Conservation (phyloP, 2,113 vertebrate genomes). For the Centropristis striata region DNA sequence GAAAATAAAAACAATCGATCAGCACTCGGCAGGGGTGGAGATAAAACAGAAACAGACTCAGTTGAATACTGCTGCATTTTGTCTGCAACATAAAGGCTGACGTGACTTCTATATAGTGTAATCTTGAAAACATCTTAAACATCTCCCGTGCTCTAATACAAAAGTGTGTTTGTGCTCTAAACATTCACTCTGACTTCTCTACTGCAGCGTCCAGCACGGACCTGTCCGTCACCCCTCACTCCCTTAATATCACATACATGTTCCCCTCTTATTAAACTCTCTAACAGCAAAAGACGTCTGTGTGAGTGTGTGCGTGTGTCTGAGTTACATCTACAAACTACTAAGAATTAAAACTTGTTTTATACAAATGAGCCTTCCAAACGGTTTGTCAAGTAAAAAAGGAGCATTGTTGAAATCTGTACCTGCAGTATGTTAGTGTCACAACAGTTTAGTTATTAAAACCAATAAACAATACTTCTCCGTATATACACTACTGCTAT, state of each 20-base stretch:
- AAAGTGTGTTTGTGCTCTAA: constrained; percentile 16
- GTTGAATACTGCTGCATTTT: not conserved
- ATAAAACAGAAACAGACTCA: constrained; percentile 7
- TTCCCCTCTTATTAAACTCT: constrained; percentile 42
- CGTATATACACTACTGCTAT: not conserved
- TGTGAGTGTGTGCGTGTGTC: constrained; percentile 10
- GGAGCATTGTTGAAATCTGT: not conserved
- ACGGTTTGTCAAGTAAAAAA: constrained; percentile 7
- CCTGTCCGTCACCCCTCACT: constrained; percentile 37
- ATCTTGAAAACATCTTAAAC: constrained; percentile 27
- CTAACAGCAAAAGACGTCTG: not conserved
- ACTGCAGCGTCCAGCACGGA: constrained; percentile 41
- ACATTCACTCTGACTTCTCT: constrained; percentile 22
- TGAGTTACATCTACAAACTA: not conserved
- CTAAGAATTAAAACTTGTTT: not conserved
- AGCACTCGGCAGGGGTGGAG: not conserved
- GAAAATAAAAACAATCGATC: constrained; percentile 16
- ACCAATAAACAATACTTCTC: not conserved
- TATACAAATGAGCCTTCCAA: constrained; percentile 25
- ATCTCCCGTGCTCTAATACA: not conserved
- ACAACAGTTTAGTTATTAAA: not conserved
- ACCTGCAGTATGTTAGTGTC: constrained; percentile 2
- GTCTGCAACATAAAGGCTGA: not conserved
- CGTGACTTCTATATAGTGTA: constrained; percentile 30
- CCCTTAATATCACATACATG: constrained; percentile 74